Base-by-base conservation (phyloP, 2,113 vertebrate genomes). In the Mastomys natalensis region DNA sequence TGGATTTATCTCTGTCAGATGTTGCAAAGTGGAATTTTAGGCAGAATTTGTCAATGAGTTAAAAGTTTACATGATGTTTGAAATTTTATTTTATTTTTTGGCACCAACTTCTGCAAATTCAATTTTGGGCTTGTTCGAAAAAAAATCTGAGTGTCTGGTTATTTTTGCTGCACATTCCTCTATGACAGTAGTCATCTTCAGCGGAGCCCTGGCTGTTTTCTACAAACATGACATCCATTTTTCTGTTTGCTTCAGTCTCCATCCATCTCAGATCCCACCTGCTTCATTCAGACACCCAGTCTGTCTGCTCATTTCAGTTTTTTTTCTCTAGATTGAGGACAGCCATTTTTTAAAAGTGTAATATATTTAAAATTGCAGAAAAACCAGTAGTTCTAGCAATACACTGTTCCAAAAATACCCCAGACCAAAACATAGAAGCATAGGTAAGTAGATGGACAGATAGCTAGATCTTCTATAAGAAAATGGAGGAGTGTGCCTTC, bases 1-100 rank as follows among this genome's bases (percentile, higher is more conserved):
- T 82, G 48, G 85, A 86, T 94, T 92, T 90, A 91, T 68, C 43
- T 91, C 62, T 94, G 12, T 93, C 45, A 93, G 7, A 34, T 87
- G 1, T 45, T 91, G 3, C 43, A 91, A 64, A 77, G 77, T 81
- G 58, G 51, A 37, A 24, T 94, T 60, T 78, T 77, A 53, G 34
- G 0, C 53, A 86, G 31, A 68, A 70, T 93, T 96, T 48, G 43
- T 68, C 43, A 87, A 22, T 16, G 16, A 48, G 17, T 40, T 85
- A 74, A 68, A 45, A 74, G 24, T 58, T 90, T 26, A 78, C 11
- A 17, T 77, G n/a, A 21, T 87, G 19, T 90, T 91, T 81, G 64
- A 62, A 68, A 73, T 85, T 43, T 1, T 37, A 37, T 91, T 89
- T 4, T 66, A 66, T 58, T 66, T 31, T 68, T 95, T 93, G n/a